These are phyloP conservation scores for Moxostoma hubbsi DNA, from an alignment of 2,797 vertebrate species.

Conservation along the genomic window DNA sequence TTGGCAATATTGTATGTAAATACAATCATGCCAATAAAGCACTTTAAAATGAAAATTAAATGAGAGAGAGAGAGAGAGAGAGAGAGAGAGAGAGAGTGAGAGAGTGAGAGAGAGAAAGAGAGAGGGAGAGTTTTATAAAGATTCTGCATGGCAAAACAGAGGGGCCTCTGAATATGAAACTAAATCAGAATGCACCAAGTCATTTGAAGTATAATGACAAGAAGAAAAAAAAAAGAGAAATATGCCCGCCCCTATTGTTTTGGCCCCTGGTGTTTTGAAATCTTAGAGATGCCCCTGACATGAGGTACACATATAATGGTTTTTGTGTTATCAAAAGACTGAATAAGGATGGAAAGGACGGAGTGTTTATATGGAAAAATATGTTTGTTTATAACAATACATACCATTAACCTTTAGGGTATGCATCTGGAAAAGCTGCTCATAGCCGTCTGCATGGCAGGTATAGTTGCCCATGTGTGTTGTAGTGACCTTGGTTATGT, in stretches of 20 bases:
- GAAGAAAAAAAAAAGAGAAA: conserved; percentile 42
- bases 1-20: no score
- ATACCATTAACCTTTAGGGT: conserved; percentile 95
- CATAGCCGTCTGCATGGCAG: conserved; percentile 91
- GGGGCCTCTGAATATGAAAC: conserved; percentile 23
- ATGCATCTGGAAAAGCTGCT: conserved; percentile 89
- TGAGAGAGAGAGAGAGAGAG: no score
- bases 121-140: background rate
- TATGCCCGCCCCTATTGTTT: no score
- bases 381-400: conserved; percentile 51
- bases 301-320: no score
- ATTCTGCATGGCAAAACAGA: background rate
- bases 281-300: no score
- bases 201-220: conserved; percentile 53
- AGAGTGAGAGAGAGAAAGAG: no score
- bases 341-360: no score
- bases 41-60: no score
- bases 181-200: conserved; percentile 5
- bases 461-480: conserved; percentile 97
- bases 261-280: no score
- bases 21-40: no score
- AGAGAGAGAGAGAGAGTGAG: no score
- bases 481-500: conserved; percentile 96
- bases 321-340: no score
- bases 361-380: background rate